A percentile compares a stretch with the other conserved stretches of the same genome.
Evolutionary conservation across 92 coral and sea anemone genomes (phyloP).

Genomic region (Phenganax marumi): DNA sequence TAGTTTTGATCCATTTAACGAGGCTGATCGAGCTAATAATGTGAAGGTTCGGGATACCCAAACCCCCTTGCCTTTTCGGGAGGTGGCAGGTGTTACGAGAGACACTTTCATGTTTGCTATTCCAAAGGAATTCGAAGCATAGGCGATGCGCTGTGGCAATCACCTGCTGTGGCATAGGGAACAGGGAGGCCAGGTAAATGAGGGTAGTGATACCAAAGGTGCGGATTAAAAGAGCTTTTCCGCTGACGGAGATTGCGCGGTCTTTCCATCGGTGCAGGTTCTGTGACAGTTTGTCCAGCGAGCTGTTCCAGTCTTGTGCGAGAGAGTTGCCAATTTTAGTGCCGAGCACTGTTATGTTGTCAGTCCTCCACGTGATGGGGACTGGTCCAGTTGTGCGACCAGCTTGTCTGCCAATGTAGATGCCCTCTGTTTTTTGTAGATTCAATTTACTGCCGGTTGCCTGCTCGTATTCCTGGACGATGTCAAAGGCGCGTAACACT

Average conservation of each 20-base stretch:
- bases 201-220: slow-evolving; percentile 42
- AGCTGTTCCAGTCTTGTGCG: slow-evolving; percentile 36
- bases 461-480: neutral
- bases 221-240: slow-evolving; percentile 41
- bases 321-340: neutral
- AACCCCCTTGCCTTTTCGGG: slow-evolving; percentile 1
- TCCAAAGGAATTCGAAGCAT: slow-evolving; percentile 38
- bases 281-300: slow-evolving; percentile 20
- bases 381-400: slow-evolving; percentile 24
- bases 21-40: neutral
- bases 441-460: slow-evolving; percentile 19
- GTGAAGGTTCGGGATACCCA: neutral
- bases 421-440: slow-evolving; percentile 17
- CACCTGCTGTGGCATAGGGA: slow-evolving; percentile 39
- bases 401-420: slow-evolving; percentile 23
- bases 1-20: slow-evolving; percentile 11
- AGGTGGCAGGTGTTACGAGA: neutral
- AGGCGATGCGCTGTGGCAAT: neutral
- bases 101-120: neutral
- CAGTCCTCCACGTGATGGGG: slow-evolving; percentile 21
- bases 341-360: slow-evolving; percentile 1
- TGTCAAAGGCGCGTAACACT: slow-evolving; percentile 12
- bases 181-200: slow-evolving; percentile 51
- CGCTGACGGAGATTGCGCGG: slow-evolving; percentile 31
- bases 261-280: slow-evolving; percentile 29